phyloP scores from a whole-genome alignment of 1,140 invertebrate genomes.

The Drosophila sucinea region DNA sequence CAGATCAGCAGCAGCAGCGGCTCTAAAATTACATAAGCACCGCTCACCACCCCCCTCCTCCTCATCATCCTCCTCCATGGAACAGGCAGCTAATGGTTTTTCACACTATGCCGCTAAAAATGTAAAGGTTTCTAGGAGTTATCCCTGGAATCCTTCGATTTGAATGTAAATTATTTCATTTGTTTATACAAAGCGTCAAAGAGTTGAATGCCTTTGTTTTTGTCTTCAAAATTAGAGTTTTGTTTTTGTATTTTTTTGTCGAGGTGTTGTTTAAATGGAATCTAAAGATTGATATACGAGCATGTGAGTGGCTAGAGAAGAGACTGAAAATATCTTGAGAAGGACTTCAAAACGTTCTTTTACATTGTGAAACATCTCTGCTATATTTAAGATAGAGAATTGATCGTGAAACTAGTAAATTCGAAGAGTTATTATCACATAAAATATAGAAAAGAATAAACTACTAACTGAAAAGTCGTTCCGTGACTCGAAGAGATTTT shows the following conservation, averaged over 20 bases:
- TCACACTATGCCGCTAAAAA: constrained; percentile 77
- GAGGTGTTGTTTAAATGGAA: constrained; percentile 55
- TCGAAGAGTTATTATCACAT: no score
- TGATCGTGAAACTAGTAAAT: no score
- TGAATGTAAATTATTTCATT: constrained; percentile 60
- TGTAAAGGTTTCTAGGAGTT: constrained; percentile 34
- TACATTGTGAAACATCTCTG: no score
- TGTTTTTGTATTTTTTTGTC: constrained; percentile 16
- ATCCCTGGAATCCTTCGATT: constrained; percentile 18
- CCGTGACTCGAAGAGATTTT: no score
- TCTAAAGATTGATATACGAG: constrained; percentile 22
- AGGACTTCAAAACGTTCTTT: no score
- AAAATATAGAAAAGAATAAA: no score
- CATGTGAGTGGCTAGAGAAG: not conserved
- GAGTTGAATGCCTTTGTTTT: constrained; percentile 37
- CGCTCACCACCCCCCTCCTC: constrained; percentile 11
- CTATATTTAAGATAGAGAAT: no score
- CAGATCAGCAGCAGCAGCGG: constrained; percentile 5
- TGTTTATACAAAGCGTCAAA: constrained; percentile 46
- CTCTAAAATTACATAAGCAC: not conserved
- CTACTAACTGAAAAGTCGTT: no score
- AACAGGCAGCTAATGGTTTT: constrained; percentile 63
- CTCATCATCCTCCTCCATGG: not conserved
- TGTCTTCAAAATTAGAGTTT: constrained; percentile 5
- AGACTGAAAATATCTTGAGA: no score